Base-by-base conservation (phyloP, 2,797 vertebrate species). In the Helicolenus hilgendorfi region DNA sequence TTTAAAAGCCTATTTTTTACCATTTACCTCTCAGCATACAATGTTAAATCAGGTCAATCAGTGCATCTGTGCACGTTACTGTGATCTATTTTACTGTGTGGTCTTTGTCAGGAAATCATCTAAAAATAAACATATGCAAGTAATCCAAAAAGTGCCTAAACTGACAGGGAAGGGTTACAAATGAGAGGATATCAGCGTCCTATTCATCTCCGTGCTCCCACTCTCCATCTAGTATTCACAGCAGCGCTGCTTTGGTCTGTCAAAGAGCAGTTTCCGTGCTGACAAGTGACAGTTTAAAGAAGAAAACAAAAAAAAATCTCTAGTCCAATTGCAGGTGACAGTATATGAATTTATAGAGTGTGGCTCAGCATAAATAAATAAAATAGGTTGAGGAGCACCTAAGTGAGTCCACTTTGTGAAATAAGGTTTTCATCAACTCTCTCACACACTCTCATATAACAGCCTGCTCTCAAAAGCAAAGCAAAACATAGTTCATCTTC, bases 271-370 rank as follows among this genome's bases (percentile, higher is more conserved):
- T 75, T 91, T 79, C 71, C n/a, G 77, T 89, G 84, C 94, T 95
- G 96, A 97, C 96, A 96, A 96, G 95, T 96, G 94, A 97, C 95
- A 94, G 91, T 96, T 97, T 93, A 92, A 93, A 97, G 94, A 92
- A 92, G 91, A 95, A 97, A 97, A 97, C 96, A 97, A 65, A 79
- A 26, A 79, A 11, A 70, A 33, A 85, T 96, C 95, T 97, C 92
- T 91, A 89, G 97, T 97, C 95, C 96, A 97, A 95, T 94, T 94
- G 94, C 94, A 91, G 92, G 94, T 93, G 94, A 96, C 96, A 96
- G 94, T 95, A 96, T 97, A 96, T 96, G 94, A 95, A 95, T 97
- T 96, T 95, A 94, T 92, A 93, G 91, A 94, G 94, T 95, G 94
- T 94, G 95, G 94, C 96, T 97, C 95, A 95, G 95, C 96, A 96